Percentiles rank a stretch among this genome's conserved stretches.
Evolutionary conservation across 2,888 invertebrate genomes (phyloP).

Genomic region (Nipponacmea schrenckii): DNA sequence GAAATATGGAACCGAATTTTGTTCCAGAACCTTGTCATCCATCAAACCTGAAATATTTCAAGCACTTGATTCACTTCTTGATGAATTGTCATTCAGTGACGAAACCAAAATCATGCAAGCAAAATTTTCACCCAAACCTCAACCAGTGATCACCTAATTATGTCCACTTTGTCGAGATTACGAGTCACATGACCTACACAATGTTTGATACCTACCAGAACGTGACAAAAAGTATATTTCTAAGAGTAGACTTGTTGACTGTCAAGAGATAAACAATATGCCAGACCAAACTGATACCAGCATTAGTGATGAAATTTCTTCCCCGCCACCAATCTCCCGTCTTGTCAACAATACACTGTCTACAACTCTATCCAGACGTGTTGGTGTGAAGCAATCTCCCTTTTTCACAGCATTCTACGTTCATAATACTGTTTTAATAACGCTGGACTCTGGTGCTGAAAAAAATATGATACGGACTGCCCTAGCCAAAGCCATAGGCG

Average conservation of each 20-base stretch:
- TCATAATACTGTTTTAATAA: not conserved
- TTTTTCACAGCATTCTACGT: not conserved
- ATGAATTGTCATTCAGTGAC: not conserved
- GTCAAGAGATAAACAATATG: too few species aligned
- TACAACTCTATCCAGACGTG: too few species aligned
- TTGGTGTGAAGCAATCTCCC: too few species aligned
- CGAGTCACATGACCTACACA: not conserved
- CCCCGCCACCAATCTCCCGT: too few species aligned
- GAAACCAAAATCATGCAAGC: not conserved
- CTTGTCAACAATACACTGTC: too few species aligned
- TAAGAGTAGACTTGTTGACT: too few species aligned
- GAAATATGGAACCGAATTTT: too few species aligned
- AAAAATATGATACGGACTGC: not conserved
- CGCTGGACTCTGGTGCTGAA: not conserved
- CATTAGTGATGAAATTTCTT: too few species aligned
- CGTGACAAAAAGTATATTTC: not conserved
- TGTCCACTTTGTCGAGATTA: not conserved
- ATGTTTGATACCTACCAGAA: not conserved
- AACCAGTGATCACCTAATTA: not conserved
- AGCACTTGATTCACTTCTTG: not conserved
- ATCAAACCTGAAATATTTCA: not conserved
- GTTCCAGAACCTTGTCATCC: not conserved
- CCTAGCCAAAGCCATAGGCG: not conserved
- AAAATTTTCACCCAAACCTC: not conserved
- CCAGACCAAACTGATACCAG: too few species aligned